Percentiles rank a stretch among this genome's conserved stretches.
phyloP scores from a whole-genome alignment of 2,888 invertebrate genomes.

The Amaurobius ferox region DNA sequence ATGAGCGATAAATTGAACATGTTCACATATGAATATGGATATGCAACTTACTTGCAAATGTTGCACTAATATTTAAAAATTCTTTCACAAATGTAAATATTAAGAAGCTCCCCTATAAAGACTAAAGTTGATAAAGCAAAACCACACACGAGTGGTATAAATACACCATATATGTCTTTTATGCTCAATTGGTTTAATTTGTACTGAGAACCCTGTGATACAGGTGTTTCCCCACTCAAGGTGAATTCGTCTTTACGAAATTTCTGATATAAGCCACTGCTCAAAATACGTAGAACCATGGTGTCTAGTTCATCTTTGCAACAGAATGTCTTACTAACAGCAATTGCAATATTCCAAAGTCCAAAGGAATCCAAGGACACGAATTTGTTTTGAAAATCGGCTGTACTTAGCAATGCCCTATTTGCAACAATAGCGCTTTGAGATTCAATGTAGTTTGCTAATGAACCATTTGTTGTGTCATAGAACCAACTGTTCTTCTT shows the following conservation, averaged over 20 bases:
- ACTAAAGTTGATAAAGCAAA: background rate
- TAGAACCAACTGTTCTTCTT: constrained; percentile 23
- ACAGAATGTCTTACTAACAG: constrained; percentile 25
- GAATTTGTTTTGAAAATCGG: background rate
- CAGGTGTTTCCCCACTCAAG: background rate
- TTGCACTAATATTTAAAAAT: too few relatives aligned
- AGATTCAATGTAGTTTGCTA: background rate
- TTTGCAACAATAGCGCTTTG: background rate
- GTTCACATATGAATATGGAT: too few relatives aligned
- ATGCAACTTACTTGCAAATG: too few relatives aligned
- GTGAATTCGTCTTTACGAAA: background rate
- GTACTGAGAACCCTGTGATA: background rate
- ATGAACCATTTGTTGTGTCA: background rate
- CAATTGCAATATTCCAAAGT: constrained; percentile 12
- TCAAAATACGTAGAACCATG: background rate
- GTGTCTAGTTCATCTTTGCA: constrained; percentile 19
- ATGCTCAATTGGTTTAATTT: background rate
- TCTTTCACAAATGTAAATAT: too few relatives aligned
- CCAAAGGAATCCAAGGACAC: constrained; percentile 26
- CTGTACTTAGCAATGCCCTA: background rate
- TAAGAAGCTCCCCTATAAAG: background rate
- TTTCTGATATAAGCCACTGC: constrained; percentile 21
- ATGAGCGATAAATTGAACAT: too few relatives aligned
- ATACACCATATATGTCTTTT: constrained; percentile 1
- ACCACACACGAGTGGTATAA: background rate